Evolutionary conservation across 2,113 vertebrate species (phyloP), one percentile per base, ranked within the genome.

Genomic region (Gobius niger): DNA sequence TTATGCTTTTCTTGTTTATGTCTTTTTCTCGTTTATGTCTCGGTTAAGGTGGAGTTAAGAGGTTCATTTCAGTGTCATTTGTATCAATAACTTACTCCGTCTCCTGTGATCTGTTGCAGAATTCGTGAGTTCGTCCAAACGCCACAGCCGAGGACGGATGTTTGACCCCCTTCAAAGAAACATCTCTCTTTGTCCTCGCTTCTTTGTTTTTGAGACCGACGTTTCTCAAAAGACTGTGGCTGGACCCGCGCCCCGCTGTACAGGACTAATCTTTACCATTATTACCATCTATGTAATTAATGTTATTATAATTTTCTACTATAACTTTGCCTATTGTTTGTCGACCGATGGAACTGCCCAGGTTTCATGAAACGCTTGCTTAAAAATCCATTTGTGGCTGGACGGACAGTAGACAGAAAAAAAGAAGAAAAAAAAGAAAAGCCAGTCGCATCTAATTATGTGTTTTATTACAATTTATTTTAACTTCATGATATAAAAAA

Each of bases 161-260:
- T 11, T 34, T 7, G 13, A 57, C 11, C 19, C 9, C 76, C 88
- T 94, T n/a, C n/a, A 76, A 85, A 91, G 89, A 90, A 56, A 34
- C 54, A 13, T 34, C 54, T 40, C 44, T 7, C 5, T 12, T 7
- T 12, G 19, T 40, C 24, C 54, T 57, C 90, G 87, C 93, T 80
- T 84, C 87, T 90, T 89, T n/a, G n/a, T 66, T 92, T 80, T 77
- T 87, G 95, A 92, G 94, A 94, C 10, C 93, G 93, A 94, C 94
- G 15, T 84, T 94, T 80, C 86, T 94, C 94, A 53, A 74, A 75
- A 11, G 12, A 12, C 80, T 83, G 73, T 63, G 75, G 87, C 79
- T 85, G 10, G 76, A 61, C 81, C 53, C 7, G 42, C 73, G 88
- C 85, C 82, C 82, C 82, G 81, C 77, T 92, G 89, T 86, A 91